Conservation (phyloP, 2,797 vertebrate species). For the Siniperca undulata region DNA sequence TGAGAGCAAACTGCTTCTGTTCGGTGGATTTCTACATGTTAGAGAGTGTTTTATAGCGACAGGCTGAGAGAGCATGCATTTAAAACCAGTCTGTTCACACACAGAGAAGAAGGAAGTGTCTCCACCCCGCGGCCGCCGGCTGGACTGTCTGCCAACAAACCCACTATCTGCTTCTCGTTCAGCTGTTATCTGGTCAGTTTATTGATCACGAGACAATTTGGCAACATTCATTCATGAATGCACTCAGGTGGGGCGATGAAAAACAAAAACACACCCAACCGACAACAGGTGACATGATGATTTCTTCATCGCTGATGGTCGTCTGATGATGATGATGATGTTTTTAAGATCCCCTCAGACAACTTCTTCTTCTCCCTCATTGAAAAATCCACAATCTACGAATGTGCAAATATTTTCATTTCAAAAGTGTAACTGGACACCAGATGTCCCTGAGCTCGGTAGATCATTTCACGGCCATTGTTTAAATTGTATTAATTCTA, state of each 20-base stretch:
- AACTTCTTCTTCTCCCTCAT: too few relatives aligned
- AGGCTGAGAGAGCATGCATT: neutral
- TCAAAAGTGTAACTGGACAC: too few relatives aligned
- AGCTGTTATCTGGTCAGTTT: constrained; percentile 3
- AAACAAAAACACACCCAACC: constrained; percentile 2
- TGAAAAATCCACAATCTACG: too few relatives aligned
- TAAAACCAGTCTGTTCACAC: constrained; percentile 32
- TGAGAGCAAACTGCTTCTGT: neutral
- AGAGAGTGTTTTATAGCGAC: neutral
- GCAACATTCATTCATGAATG: too few relatives aligned
- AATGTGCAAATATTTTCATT: too few relatives aligned
- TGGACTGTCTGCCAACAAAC: constrained; percentile 32
- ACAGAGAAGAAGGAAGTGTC: constrained; percentile 22
- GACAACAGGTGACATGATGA: neutral
- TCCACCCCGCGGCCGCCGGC: too few relatives aligned
- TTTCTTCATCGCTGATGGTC: neutral
- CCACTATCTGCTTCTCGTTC: neutral
- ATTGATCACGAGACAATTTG: neutral
- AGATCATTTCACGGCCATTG: too few relatives aligned
- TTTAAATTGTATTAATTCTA: too few relatives aligned
- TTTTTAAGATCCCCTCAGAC: too few relatives aligned
- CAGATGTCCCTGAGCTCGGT: too few relatives aligned
- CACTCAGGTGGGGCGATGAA: neutral
- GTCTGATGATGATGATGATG: neutral
- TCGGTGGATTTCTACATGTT: too few relatives aligned